Evolutionary conservation across 2,888 invertebrate species (phyloP).

Genomic region (Pomacea canaliculata): DNA sequence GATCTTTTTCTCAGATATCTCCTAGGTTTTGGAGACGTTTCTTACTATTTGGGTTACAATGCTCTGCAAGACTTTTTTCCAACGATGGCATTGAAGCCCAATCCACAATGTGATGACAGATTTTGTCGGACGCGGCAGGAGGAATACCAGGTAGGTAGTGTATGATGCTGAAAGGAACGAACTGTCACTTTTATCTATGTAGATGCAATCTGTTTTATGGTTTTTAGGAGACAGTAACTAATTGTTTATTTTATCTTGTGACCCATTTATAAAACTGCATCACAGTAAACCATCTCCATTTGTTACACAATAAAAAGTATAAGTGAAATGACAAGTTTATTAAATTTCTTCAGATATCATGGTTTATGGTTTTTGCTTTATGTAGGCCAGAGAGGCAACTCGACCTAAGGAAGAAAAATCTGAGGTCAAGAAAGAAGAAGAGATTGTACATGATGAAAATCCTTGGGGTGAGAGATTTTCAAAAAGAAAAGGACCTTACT

Average conservation of each 20-base stretch:
- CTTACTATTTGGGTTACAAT: slow-evolving; percentile 95
- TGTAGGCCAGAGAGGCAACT: slow-evolving; percentile 72
- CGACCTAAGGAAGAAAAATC: slow-evolving; percentile 62
- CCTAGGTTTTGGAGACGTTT: slow-evolving; percentile 90
- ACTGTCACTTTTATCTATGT: no score
- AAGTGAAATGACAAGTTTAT: no score
- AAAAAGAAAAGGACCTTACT: no score
- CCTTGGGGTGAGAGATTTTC: slow-evolving; percentile 81
- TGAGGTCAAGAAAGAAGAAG: slow-evolving; percentile 66
- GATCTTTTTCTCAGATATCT: slow-evolving; percentile 77
- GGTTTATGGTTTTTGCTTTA: not conserved
- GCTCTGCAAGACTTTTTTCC: slow-evolving; percentile 97
- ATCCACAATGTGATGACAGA: slow-evolving; percentile 88
- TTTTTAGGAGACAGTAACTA: no score
- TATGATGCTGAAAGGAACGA: not conserved
- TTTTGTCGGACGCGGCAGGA: slow-evolving; percentile 76
- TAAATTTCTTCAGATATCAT: no score
- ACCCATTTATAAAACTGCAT: no score
- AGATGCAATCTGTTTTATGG: no score
- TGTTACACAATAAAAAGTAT: no score
- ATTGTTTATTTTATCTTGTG: no score
- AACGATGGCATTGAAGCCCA: slow-evolving; percentile 91
- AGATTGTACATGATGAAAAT: slow-evolving; percentile 85
- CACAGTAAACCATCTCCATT: no score
- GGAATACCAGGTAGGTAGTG: slow-evolving; percentile 63